Evolutionary conservation across 2,888 invertebrate genomes (phyloP), one percentile per base, ranked within the genome.

Genomic region (Melitaea athalia): DNA sequence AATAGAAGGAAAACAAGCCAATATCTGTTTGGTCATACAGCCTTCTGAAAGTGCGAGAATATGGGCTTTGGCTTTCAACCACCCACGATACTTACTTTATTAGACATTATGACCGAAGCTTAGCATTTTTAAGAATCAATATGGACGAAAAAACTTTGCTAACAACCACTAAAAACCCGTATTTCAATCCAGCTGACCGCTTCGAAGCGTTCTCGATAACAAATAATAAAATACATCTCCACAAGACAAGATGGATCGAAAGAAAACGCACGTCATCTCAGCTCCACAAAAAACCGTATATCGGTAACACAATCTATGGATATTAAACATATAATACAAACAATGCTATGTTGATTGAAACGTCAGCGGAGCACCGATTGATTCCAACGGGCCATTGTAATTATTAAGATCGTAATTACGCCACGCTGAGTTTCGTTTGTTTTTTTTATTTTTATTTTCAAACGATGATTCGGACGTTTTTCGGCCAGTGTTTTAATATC

Each of bases 261-360:
- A 70, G 85, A 87, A 88, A 83, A 76, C 82, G 78, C 74, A 49
- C 75, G 78, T 80, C 81, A 80, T 78, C 76, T 72, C 72, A 71
- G 50, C 68, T 61, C 63, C 12, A 79, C 75, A 81, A 81, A 81
- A 78, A 78, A 75, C 68, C 75, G 91, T 91, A 90, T 92, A 92
- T 92, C 92, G 85, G 86, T 92, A 92, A 91, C 92, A 91, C 91
- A 86, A 92, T 92, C 91, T 90, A 84, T 85, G 85, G 84, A 84
- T 89, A 90, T 90, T 89, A 89, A 89, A 90, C 89, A 82, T 82
- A 89, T 88, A 92, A 92, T 87, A 89, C 91, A 92, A 92, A 92
- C 92, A 92, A 91, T 87, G 85, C 83, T 80, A 87, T 83, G 89
- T 85, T 91, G 92, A 92, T 92, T 92, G 92, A 92, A 92, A 92